Percentiles rank a stretch among this genome's conserved stretches.
These are phyloP conservation scores for Drosophila obscura DNA, from an alignment of 1,140 invertebrate species.

Conservation along the genomic window DNA sequence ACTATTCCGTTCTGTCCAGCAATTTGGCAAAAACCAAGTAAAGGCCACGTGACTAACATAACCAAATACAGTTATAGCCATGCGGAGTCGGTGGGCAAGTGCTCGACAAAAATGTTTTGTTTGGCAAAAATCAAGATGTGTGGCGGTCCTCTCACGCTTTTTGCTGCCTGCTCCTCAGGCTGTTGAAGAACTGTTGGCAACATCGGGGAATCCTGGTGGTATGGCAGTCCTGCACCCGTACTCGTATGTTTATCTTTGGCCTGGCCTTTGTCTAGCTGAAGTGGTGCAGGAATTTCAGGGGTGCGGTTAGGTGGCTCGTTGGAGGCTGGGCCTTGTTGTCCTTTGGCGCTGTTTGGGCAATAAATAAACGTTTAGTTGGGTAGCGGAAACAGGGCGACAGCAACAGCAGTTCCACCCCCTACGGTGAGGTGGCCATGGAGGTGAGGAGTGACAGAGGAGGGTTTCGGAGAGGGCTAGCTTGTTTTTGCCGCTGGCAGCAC, in stretches of 20 bases:
- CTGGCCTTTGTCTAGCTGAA: slow-evolving; percentile 76
- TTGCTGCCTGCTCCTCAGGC: slow-evolving; percentile 30
- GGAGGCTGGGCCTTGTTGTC: slow-evolving; percentile 40
- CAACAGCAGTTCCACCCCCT: slow-evolving; percentile 62
- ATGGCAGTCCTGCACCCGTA: slow-evolving; percentile 46
- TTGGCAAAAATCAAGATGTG: slow-evolving; percentile 82
- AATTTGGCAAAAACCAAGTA: slow-evolving; percentile 70
- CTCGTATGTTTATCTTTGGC: slow-evolving; percentile 76
- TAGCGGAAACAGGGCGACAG: slow-evolving; percentile 73
- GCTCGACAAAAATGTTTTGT: slow-evolving; percentile 72
- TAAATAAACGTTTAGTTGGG: slow-evolving; percentile 80
- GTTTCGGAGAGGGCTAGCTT: slow-evolving; percentile 18
- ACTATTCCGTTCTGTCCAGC: slow-evolving; percentile 44
- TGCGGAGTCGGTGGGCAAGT: slow-evolving; percentile 51
- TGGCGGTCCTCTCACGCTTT: slow-evolving; percentile 34
- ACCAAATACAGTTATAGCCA: slow-evolving; percentile 73
- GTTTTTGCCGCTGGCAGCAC: slow-evolving; percentile 69
- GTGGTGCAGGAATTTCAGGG: slow-evolving; percentile 46
- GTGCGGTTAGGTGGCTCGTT: neutral
- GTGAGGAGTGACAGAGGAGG: neutral
- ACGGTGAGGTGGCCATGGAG: slow-evolving; percentile 19
- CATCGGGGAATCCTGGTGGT: slow-evolving; percentile 31
- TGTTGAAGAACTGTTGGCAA: slow-evolving; percentile 59
- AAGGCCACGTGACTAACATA: slow-evolving; percentile 80
- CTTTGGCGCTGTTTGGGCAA: slow-evolving; percentile 77